Conservation (phyloP, 2,797 vertebrate species). For the Hypotaenidia okinawae region DNA sequence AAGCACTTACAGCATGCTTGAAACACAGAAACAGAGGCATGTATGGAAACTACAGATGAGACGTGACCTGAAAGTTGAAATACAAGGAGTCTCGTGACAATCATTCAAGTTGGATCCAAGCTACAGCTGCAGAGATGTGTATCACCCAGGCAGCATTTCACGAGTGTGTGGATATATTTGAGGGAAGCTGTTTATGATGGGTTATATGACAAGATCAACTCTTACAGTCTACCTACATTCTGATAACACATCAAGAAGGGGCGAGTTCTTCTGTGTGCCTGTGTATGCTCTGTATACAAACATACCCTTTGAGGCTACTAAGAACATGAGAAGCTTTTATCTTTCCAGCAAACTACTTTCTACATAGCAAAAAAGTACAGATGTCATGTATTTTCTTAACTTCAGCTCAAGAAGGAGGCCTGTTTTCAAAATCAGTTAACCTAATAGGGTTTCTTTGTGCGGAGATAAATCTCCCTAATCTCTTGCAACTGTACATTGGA, state of each 20-base stretch:
- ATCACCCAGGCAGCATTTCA: not conserved
- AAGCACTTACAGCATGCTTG: not conserved
- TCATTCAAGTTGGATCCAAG: not conserved
- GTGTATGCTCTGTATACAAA: not conserved
- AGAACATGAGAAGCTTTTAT: not conserved
- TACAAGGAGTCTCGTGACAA: not conserved
- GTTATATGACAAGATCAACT: not conserved
- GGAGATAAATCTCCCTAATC: not conserved
- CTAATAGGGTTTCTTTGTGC: not conserved
- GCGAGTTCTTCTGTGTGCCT: not conserved
- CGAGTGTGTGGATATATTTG: not conserved
- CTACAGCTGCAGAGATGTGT: accelerated
- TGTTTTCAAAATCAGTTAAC: not conserved
- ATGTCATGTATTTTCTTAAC: not conserved
- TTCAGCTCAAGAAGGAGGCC: not conserved
- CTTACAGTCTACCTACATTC: not conserved
- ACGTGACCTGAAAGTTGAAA: not conserved
- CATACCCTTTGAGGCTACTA: not conserved
- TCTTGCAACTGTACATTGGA: not conserved
- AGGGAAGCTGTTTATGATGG: not conserved
- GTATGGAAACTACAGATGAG: not conserved
- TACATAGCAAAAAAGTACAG: not conserved
- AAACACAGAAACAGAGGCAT: not conserved
- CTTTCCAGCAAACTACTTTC: not conserved
- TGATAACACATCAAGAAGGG: not conserved